Evolutionary conservation across 2,888 invertebrate genomes (phyloP), one percentile per base, ranked within the genome.

Genomic region (Pollenia griseotomentosa): DNA sequence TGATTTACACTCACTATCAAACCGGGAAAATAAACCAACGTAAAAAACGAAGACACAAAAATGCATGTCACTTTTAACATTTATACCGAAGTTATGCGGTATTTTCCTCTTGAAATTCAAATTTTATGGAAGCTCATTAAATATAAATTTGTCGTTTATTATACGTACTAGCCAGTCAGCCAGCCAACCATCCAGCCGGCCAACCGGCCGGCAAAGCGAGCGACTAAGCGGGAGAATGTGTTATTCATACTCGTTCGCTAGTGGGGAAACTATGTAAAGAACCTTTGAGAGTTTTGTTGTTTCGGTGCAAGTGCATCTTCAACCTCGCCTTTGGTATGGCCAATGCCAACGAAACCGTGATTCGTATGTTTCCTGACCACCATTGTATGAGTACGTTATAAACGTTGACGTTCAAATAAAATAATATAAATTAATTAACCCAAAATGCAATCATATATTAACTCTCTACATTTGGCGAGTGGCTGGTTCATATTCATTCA

Each of bases 81-180:
- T 83, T 71, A 78, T 73, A 71, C 53, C 68, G 42, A 70, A 74
- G 82, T 82, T 73, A 77, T 82, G 82, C 92, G 90, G 90, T 88
- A 73, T 90, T 89, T 90, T 92, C 91, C 90, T 91, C 90, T 92
- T 93, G 92, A 92, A 93, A 93, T 93, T 93, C 91, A 93, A 93
- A 93, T 93, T 93, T 93, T 93, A 93, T 93, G 92, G 92, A 88
- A 91, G 91, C 93, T 93, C 93, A 93, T 93, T 93, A 93, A 93
- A 93, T 93, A 93, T 93, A 93, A 93, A 93, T 93, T 93, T 93
- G 93, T 93, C 91, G 90, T 90, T 89, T 88, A 89, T 89, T 89
- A 88, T 88, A 88, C 87, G 75, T n/a, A 59, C 82, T 86, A 12
- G 5, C n/a, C 66, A 74, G 78, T 51, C 63, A 55, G 71, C n/a